Percentiles rank a stretch among this genome's conserved stretches.
phyloP scores from a whole-genome alignment of 2,113 vertebrate genomes.

The Ariopsis seemanni region DNA sequence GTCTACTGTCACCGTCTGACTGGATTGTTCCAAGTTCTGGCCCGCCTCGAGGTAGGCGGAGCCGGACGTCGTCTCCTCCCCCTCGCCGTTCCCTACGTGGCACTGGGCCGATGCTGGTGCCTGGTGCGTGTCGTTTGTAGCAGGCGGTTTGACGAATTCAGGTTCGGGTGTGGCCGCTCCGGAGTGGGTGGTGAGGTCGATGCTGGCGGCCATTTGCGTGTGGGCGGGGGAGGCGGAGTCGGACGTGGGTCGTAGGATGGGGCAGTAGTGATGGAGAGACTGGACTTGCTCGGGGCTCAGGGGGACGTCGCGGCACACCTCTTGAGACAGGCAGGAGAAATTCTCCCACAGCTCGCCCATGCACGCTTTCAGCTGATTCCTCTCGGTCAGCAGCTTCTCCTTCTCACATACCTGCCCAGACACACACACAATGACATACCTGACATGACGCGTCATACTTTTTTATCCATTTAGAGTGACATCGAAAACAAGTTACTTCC shows the following conservation, averaged over 20 bases:
- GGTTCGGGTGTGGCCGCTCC: slow-evolving; percentile 79
- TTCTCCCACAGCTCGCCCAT: slow-evolving; percentile 98
- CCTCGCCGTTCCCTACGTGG: slow-evolving; percentile 59
- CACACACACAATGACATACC: slow-evolving; percentile 24
- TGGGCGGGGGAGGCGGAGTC: slow-evolving; percentile 71
- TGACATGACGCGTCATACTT: neutral
- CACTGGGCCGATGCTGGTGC: slow-evolving; percentile 73
- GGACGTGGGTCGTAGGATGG: slow-evolving; percentile 80
- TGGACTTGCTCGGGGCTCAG: slow-evolving; percentile 94
- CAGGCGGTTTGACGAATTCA: slow-evolving; percentile 77
- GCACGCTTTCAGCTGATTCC: slow-evolving; percentile 95
- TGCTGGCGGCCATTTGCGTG: slow-evolving; percentile 68
- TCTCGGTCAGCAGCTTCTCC: slow-evolving; percentile 94
- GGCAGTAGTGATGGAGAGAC: slow-evolving; percentile 94
- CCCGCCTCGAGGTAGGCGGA: slow-evolving; percentile 77
- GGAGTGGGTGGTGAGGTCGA: slow-evolving; percentile 72
- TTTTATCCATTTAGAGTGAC: neutral
- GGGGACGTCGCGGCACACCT: slow-evolving; percentile 95
- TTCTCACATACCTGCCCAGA: slow-evolving; percentile 90
- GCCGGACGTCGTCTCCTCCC: slow-evolving; percentile 74
- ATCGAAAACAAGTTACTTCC: neutral
- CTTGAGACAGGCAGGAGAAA: slow-evolving; percentile 98
- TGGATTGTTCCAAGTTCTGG: slow-evolving; percentile 80
- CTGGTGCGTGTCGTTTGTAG: slow-evolving; percentile 77
- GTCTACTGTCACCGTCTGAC: slow-evolving; percentile 95